These are phyloP conservation scores for Agriopis aurantiaria DNA, from an alignment of 2,888 invertebrate genomes.

Conservation along the genomic window DNA sequence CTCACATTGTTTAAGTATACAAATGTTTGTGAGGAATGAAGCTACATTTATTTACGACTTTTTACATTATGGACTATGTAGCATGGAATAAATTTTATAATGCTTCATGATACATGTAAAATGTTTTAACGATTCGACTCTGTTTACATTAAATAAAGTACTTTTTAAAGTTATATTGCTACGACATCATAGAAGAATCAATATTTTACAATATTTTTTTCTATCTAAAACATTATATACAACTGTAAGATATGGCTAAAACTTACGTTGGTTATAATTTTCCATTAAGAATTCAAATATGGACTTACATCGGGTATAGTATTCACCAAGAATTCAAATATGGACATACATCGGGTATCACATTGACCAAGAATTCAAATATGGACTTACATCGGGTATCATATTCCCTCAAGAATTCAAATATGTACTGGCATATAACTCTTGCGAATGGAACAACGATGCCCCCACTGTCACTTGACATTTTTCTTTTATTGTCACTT, in stretches of 20 bases:
- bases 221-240: too few species aligned
- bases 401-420: conserved; percentile 65
- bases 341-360: neutral
- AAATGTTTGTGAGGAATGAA: conserved; percentile 7
- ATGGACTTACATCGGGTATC: conserved; percentile 68
- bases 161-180: neutral
- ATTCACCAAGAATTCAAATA: conserved; percentile 50
- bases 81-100: neutral
- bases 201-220: neutral
- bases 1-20: conserved; percentile 7
- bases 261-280: neutral
- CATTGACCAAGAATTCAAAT: conserved; percentile 16
- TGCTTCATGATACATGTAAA: conserved; percentile 10
- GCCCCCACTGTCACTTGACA: conserved; percentile 73
- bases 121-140: conserved; percentile 1
- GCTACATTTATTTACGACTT: neutral
- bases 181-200: neutral
- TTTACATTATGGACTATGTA: conserved; percentile 1
- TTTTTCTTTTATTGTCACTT: conserved; percentile 1
- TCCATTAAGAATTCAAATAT: neutral
- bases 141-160: neutral
- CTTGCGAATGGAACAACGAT: conserved; percentile 63
- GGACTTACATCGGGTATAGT: conserved; percentile 64
- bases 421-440: conserved; percentile 61
- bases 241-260: neutral